Evolutionary conservation across 2,797 vertebrate species (phyloP), one percentile per base, ranked within the genome.

Genomic region (Manis javanica): DNA sequence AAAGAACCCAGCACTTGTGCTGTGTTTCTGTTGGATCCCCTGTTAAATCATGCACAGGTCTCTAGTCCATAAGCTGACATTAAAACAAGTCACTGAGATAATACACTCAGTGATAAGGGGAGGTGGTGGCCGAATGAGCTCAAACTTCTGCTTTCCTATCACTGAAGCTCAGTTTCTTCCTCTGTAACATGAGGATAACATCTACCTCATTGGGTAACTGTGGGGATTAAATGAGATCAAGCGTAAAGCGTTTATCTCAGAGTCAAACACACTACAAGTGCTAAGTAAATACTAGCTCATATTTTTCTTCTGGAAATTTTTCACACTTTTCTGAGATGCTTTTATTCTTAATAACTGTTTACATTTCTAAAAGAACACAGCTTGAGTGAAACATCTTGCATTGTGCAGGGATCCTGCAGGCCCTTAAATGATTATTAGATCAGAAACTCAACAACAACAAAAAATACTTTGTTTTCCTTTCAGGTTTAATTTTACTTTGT

Each of bases 261-360:
- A 69, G 12, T 39, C 71, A 90, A 94, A 61, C 24, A 21, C 3
- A 12, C 12, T n/a, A 2, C 1, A 66, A 79, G 5, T 23, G 24
- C 24, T 63, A 82, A 91, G 51, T 68, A 77, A 86, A 88, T 83
- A 72, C n/a, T 37, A 68, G 31, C 61, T 82, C 29, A 23, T 72
- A 15, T 46, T 88, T 95, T 90, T 71, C 64, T 71, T 75, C 81
- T 64, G 46, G 31, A 39, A 92, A 64, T 18, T 53, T 57, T 87
- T 74, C 64, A 90, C 8, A 72, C 16, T 92, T 87, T 82, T 61
- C 68, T 85, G 53, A 39, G 39, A 63, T 85, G 79, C 16, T 79
- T 92, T 72, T 78, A 57, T 78, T 90, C 68, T 46, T 91, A 91
- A 63, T 82, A 71, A 85, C 13, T 63, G 16, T 57, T 93, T 42